phyloP scores from a whole-genome alignment of 2,888 invertebrate species.

The Cordilura impudica region DNA sequence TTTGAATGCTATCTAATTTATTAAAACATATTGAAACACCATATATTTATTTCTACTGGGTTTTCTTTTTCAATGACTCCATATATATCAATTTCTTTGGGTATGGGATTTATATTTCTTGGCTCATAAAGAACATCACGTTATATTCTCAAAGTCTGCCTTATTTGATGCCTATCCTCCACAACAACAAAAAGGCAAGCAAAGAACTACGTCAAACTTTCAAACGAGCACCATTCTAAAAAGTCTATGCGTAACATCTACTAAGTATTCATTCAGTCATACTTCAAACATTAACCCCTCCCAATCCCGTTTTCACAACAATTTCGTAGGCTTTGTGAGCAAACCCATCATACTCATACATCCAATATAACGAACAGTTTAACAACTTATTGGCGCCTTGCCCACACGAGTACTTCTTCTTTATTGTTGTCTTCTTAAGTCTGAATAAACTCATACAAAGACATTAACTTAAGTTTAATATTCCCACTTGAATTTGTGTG shows the following conservation, averaged over 20 bases:
- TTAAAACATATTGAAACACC: no score
- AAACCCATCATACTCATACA: constrained; percentile 38
- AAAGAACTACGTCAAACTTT: neutral
- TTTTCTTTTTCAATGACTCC: no score
- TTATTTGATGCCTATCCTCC: constrained; percentile 18
- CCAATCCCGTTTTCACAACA: constrained; percentile 2
- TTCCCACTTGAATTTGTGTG: neutral
- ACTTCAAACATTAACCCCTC: constrained; percentile 15
- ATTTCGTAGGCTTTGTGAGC: constrained; percentile 9
- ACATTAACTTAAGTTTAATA: constrained; percentile 17
- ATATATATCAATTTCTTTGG: neutral
- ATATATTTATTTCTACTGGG: neutral
- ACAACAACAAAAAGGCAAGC: neutral
- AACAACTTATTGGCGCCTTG: constrained; percentile 64
- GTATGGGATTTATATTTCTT: neutral
- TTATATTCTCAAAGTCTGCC: constrained; percentile 24
- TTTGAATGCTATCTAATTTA: no score
- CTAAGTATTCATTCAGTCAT: neutral
- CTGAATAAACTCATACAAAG: neutral
- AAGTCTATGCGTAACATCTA: neutral
- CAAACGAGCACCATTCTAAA: neutral
- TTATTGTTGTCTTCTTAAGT: neutral
- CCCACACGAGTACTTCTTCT: constrained; percentile 49
- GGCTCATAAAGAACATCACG: constrained; percentile 33
- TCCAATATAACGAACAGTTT: constrained; percentile 26